A percentile compares a stretch with the other conserved stretches of the same genome.
These are phyloP conservation scores for Macrocentrus cingulum DNA, from an alignment of 1,140 invertebrate species.

Conservation along the genomic window DNA sequence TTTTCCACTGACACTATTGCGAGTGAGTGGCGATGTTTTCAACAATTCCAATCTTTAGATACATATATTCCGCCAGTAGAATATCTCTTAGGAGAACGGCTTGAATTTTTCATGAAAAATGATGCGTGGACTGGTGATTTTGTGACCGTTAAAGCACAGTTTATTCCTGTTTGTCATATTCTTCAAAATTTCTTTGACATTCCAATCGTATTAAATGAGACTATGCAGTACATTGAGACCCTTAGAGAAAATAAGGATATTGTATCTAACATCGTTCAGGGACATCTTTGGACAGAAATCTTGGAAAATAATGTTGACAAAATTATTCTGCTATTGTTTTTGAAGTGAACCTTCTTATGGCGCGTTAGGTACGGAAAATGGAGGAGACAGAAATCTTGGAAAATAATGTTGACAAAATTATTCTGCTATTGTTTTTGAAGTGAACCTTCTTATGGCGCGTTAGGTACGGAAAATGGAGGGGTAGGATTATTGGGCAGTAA, in stretches of 20 bases:
- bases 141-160: conserved; percentile 2
- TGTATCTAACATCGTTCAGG: conserved; percentile 38
- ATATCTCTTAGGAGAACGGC: too few relatives aligned
- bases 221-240: conserved; percentile 23
- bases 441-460: too few relatives aligned
- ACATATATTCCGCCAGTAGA: too few relatives aligned
- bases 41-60: too few relatives aligned
- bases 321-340: conserved; percentile 37
- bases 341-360: too few relatives aligned
- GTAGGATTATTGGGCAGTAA: too few relatives aligned
- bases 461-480: too few relatives aligned
- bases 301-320: conserved; percentile 21
- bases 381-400: conserved; percentile 31
- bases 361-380: too few relatives aligned
- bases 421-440: conserved; percentile 40
- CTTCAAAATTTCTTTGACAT: conserved; percentile 32
- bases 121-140: too few relatives aligned
- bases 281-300: conserved; percentile 37
- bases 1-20: too few relatives aligned
- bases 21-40: too few relatives aligned
- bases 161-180: conserved; percentile 27
- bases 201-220: conserved; percentile 23
- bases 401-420: conserved; percentile 27
- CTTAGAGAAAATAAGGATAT: conserved; percentile 21
- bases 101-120: too few relatives aligned